phyloP scores from a whole-genome alignment of 2,888 invertebrate species.

The Odontocerum albicorne region DNA sequence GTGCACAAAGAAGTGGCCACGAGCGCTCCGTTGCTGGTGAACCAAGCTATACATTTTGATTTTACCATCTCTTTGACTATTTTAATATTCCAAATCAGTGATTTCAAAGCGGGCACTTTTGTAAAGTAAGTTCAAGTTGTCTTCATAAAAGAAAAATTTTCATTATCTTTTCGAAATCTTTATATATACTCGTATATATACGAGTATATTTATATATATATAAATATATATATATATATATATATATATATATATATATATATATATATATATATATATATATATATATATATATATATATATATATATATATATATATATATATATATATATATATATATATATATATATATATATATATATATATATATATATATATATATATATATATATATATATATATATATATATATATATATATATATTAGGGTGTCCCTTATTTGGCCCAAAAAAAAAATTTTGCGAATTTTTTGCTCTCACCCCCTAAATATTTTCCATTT shows the following conservation, averaged over 20 bases:
- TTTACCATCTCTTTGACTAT: no score
- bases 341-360: neutral
- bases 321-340: neutral
- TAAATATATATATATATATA: neutral
- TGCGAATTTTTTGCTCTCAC: no score
- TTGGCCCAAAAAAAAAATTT: no score
- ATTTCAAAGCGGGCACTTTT: no score
- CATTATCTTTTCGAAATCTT: neutral
- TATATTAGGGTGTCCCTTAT: no score
- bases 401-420: neutral
- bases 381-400: neutral
- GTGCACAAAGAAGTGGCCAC: no score
- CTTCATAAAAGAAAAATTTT: no score
- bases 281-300: neutral
- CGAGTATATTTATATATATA: neutral
- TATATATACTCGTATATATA: neutral
- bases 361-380: neutral
- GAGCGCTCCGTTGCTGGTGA: no score
- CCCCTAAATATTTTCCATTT: no score
- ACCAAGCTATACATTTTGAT: no score
- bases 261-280: neutral
- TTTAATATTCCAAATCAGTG: no score
- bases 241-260: neutral
- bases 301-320: neutral
- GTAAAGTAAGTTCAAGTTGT: no score